Base-by-base conservation (phyloP, 2,888 invertebrate species). In the Desoria tigrina region DNA sequence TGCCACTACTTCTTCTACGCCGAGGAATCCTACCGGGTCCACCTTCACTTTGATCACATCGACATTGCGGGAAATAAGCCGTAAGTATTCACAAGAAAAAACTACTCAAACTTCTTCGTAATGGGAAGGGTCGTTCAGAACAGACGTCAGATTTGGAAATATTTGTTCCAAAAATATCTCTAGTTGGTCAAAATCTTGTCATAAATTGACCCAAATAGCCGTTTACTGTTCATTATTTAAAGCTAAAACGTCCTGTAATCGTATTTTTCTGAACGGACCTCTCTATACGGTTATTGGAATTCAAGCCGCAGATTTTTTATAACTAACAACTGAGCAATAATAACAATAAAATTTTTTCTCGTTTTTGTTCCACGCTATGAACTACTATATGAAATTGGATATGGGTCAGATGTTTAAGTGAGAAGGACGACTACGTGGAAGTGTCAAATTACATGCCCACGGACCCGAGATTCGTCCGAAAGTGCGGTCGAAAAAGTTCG, bases 41-140 rank as follows among this genome's bases (percentile, higher is more conserved):
- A 88, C 77, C 84, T 94, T 72, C 88, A 90, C 78, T 95, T 95
- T 80, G 88, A 88, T 62, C 90, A 89, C 81, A 95, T 95, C 79
- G 94, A 95, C 79, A 90, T 97, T 42, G 95, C 96, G 81, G 97
- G n/a, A n/a, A n/a, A n/a, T n/a, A n/a, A n/a, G n/a, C n/a, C n/a
- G n/a, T n/a, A n/a, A n/a, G n/a, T n/a, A n/a, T n/a, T n/a, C n/a
- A n/a, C n/a, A n/a, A n/a, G n/a, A n/a, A n/a, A n/a, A n/a, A n/a
- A n/a, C n/a, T n/a, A n/a, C n/a, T n/a, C n/a, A n/a, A n/a, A n/a
- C n/a, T n/a, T n/a, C n/a, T n/a, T n/a, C n/a, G n/a, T n/a, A n/a
- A n/a, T n/a, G n/a, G n/a, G n/a, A n/a, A n/a, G n/a, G n/a, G n/a
- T n/a, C n/a, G n/a, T n/a, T n/a, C n/a, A n/a, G n/a, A n/a, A n/a